Evolutionary conservation across 2,888 invertebrate genomes (phyloP), one percentile per base, ranked within the genome.

Genomic region (Ormia ochracea): DNA sequence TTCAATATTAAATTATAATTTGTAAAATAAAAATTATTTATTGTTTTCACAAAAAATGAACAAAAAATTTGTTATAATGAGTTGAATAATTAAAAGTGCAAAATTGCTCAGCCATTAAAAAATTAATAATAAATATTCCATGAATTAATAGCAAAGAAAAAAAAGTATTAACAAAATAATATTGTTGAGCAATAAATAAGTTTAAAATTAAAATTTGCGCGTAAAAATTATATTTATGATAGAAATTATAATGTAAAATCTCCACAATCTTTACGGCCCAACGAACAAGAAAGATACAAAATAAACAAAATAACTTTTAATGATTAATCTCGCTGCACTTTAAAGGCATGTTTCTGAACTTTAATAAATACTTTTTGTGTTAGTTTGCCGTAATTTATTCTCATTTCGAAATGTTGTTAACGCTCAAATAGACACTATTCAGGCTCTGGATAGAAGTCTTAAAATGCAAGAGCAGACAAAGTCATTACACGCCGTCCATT

Each of bases 261-360:
- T 19, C 1, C 17, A 33, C 45, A 56, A 45, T 54, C 26, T 69
- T 56, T 17, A 56, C 58, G 56, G 45, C 17, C 58, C 17, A 56
- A 58, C 45, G 23, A 58, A 3, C 56, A 33, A 36, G 4, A 12
- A 21, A 21, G 7, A 3, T 5, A 10, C 17, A 43, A 61, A 45
- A 28, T 1, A 28, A 9, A 5, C 21, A 10, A 41, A 21, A n/a
- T 1, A 31, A 66, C 4, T 38, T 59, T 41, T 10, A 70, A 70
- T 59, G 48, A 38, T 38, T 31, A 50, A n/a, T n/a, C n/a, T n/a
- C 21, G 50, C 59, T 70, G 50, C 59, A 31, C 36, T 69, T 48
- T 45, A 23, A 52, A 31, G 7, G n/a, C 12, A 10, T 66, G n/a
- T 38, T 41, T 41, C 21, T 66, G 28, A 19, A 1, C 38, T 36